Evolutionary conservation across 2,888 invertebrate species (phyloP), one percentile per base, ranked within the genome.

Genomic region (Xestia sexstrigata): DNA sequence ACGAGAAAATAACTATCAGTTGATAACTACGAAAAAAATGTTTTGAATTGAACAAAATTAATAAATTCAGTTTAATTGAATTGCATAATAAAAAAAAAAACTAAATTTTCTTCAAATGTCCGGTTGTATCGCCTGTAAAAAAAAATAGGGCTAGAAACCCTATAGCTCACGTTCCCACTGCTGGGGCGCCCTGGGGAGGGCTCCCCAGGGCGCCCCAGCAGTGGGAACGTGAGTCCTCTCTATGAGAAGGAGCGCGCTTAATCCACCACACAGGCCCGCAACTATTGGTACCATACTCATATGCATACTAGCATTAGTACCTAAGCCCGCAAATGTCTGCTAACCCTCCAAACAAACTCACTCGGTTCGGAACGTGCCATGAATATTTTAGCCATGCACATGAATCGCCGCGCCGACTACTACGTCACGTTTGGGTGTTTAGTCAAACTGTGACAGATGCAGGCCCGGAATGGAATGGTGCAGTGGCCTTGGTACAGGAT

Each of bases 381-480:
- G 85, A 83, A 83, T 83, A 83, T 62, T 35, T 85, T 72, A 83
- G 5, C 15, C 15, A 15, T 20, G 76, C 70, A 47, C 60, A 76
- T 81, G 63, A 70, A 77, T 82, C 77, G 8, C 5, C 30, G 15
- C 11, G 39, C 23, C 9, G 42, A 6, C 47, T 11, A 11, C 35
- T 45, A 49, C 83, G 30, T 67, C 85, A 83, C 86, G 86, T 78
- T 45, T 17, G 20, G 47, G 83, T 71, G 52, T 82, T 83, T 70
- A 45, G 26, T 85, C 78, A 82, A 7, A 35, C 8, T 45, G 47
- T 82, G 83, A 83, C 83, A 85, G 83, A 82, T 85, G 78, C 73
- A 70, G 13, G n/a, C 58, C 63, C 1, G 52, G 63, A 85, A 83
- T 83, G 85, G 83, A 85, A 70, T 49, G 65, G 2, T 45, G 52